Conservation (phyloP, 2,888 invertebrate genomes). For the Drosophila stalkeri region DNA sequence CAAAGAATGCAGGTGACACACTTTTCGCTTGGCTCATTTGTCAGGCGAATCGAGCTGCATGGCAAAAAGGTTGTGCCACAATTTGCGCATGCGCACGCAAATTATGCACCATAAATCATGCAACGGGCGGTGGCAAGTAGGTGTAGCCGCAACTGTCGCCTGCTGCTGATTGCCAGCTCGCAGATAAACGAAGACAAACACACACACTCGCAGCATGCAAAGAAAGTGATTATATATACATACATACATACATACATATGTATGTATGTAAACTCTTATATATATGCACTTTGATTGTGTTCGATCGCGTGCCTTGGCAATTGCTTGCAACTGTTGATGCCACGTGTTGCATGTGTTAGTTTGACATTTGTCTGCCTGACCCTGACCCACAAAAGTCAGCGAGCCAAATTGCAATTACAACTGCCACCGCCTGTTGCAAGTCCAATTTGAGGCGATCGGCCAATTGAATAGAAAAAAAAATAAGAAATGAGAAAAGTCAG, state of each 20-base stretch:
- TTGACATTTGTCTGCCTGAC: constrained; percentile 78
- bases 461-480: constrained; percentile 55
- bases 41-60: constrained; percentile 49
- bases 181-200: constrained; percentile 58
- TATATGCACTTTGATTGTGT: constrained; percentile 6
- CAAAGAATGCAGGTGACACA: constrained; percentile 76
- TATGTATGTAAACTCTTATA: background rate
- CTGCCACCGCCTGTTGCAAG: constrained; percentile 37
- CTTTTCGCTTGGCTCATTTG: constrained; percentile 67
- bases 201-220: constrained; percentile 46
- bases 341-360: constrained; percentile 55
- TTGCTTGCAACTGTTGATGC: constrained; percentile 38
- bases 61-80: constrained; percentile 66
- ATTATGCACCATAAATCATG: constrained; percentile 78
- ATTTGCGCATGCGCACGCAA: constrained; percentile 81
- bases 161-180: constrained; percentile 56
- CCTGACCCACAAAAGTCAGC: constrained; percentile 74
- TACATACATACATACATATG: constrained; percentile 3
- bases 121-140: constrained; percentile 53
- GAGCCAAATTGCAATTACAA: constrained; percentile 13
- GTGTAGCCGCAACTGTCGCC: constrained; percentile 76
- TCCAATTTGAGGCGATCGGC: constrained; percentile 56
- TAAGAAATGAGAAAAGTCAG: constrained; percentile 53
- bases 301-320: constrained; percentile 72
- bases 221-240: constrained; percentile 66